phyloP scores from a whole-genome alignment of 1,140 invertebrate genomes.

The Drosophila bocki region DNA sequence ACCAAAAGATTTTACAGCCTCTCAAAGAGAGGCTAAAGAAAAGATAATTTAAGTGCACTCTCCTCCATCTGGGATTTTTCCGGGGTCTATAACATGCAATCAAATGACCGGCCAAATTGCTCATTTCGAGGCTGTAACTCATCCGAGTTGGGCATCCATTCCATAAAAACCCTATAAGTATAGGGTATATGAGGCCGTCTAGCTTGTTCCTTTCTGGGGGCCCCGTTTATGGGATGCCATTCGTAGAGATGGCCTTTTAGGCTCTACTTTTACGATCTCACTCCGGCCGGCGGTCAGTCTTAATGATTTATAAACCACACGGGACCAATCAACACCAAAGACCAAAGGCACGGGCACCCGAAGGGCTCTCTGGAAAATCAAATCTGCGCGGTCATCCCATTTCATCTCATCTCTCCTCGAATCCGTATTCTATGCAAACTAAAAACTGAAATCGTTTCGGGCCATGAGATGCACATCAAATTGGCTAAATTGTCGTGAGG shows the following conservation, averaged over 20 bases:
- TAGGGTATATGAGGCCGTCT: conserved; percentile 20
- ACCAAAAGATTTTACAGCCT: conserved; percentile 13
- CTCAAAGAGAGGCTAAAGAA: not conserved
- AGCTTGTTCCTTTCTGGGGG: conserved; percentile 19
- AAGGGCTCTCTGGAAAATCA: conserved; percentile 47
- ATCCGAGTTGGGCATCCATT: conserved; percentile 40
- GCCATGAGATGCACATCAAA: conserved; percentile 64
- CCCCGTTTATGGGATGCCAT: conserved; percentile 51
- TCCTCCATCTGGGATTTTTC: conserved; percentile 8
- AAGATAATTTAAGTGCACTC: conserved; percentile 34
- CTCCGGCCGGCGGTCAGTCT: conserved; percentile 45
- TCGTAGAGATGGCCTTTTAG: conserved; percentile 72
- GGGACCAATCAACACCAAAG: conserved; percentile 74
- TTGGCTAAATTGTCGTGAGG: conserved; percentile 78
- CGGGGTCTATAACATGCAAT: conserved; percentile 42
- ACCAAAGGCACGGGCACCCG: not conserved
- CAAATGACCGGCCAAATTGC: conserved; percentile 59
- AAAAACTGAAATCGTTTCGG: conserved; percentile 44
- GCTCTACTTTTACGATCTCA: conserved; percentile 55
- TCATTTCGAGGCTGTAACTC: conserved; percentile 50
- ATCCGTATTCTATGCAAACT: conserved; percentile 53
- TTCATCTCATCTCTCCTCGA: conserved; percentile 19
- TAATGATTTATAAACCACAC: conserved; percentile 81
- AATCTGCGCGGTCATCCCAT: conserved; percentile 57
- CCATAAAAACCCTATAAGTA: conserved; percentile 67